These are phyloP conservation scores for Fundulus diaphanus DNA, from an alignment of 2,797 vertebrate species.

Conservation along the genomic window DNA sequence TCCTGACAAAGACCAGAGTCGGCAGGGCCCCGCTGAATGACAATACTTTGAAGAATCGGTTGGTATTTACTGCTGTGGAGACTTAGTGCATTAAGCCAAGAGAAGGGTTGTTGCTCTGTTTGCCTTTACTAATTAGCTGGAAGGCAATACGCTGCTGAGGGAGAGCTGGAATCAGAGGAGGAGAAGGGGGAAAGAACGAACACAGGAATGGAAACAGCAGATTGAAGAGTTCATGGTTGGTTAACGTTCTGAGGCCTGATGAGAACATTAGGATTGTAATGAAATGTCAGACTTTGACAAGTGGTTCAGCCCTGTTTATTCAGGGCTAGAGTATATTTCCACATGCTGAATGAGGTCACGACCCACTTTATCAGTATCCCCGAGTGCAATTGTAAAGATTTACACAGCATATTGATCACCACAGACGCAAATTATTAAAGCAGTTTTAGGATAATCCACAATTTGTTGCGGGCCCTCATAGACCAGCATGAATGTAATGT, in stretches of 20 bases:
- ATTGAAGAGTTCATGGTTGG: conserved; percentile 61
- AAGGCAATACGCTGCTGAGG: conserved; percentile 68
- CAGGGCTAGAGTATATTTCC: conserved; percentile 57
- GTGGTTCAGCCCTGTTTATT: conserved; percentile 67
- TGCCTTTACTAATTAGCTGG: conserved; percentile 78
- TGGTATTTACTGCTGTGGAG: conserved; percentile 77
- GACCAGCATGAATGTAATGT: conserved; percentile 33
- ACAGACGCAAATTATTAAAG: conserved; percentile 49
- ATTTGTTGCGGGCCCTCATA: conserved; percentile 36
- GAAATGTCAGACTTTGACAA: conserved; percentile 64
- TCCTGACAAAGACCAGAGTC: conserved; percentile 72
- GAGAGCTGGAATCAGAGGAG: conserved; percentile 66
- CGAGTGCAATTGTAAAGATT: conserved; percentile 41
- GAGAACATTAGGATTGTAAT: conserved; percentile 67
- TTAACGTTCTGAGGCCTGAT: conserved; percentile 60
- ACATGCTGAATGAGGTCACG: conserved; percentile 57
- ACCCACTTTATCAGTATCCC: conserved; percentile 55
- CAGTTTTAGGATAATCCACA: conserved; percentile 41
- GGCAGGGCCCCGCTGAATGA: conserved; percentile 70
- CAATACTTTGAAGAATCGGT: conserved; percentile 72
- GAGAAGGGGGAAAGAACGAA: conserved; percentile 21
- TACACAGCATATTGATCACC: conserved; percentile 49
- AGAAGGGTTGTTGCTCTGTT: conserved; percentile 75
- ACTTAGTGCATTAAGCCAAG: conserved; percentile 74
- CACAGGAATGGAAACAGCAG: conserved; percentile 62